These are phyloP conservation scores for Scomberomorus guttatus DNA, from an alignment of 2,797 vertebrate genomes.

Conservation along the genomic window DNA sequence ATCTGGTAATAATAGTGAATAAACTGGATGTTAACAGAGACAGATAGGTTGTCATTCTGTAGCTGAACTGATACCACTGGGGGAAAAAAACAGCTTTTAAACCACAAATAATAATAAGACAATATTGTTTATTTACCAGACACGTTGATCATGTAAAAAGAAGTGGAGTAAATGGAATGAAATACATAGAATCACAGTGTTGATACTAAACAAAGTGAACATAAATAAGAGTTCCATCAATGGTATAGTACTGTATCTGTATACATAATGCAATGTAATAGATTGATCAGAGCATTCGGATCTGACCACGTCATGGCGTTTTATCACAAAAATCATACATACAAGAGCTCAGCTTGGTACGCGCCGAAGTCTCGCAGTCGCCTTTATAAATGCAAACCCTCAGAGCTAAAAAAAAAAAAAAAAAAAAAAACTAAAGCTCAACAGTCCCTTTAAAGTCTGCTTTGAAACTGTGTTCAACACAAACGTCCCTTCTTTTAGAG, in stretches of 20 bases:
- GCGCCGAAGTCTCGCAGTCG: background rate
- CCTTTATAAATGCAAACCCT: conserved; percentile 23
- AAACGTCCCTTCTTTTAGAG: conserved; percentile 41
- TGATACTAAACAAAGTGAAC: conserved; percentile 87
- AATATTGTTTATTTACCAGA: conserved; percentile 88
- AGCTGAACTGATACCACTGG: background rate
- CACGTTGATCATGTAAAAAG: conserved; percentile 89
- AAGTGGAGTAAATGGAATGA: conserved; percentile 82
- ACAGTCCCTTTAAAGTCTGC: conserved; percentile 44
- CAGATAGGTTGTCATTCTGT: background rate
- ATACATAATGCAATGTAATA: conserved; percentile 79
- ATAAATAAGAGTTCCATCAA: conserved; percentile 80
- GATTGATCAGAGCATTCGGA: conserved; percentile 77
- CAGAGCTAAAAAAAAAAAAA: too few species aligned
- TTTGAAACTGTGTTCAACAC: conserved; percentile 36
- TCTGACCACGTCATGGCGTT: conserved; percentile 64
- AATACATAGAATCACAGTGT: conserved; percentile 87
- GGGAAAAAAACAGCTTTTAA: conserved; percentile 11
- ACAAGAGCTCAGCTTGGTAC: conserved; percentile 56
- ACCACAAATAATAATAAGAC: conserved; percentile 76
- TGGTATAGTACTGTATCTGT: conserved; percentile 76
- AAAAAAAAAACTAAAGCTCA: conserved; percentile 26
- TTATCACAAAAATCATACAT: conserved; percentile 76
- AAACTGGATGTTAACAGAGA: background rate
- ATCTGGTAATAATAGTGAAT: background rate